These are phyloP conservation scores for Eupeodes luniger DNA, from an alignment of 2,888 invertebrate species.

Conservation along the genomic window DNA sequence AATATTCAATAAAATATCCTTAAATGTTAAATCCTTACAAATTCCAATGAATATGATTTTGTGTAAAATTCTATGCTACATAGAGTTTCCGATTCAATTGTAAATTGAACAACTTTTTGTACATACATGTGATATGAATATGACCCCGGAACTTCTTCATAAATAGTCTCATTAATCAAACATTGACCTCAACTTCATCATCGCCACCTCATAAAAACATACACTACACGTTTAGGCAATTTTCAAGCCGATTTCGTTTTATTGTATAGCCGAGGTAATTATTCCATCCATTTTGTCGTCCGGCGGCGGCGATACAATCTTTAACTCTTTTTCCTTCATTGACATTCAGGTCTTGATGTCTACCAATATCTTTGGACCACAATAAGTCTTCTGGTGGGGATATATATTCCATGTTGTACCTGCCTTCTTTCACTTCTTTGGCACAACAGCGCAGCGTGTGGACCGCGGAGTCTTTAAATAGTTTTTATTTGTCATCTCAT, in stretches of 20 bases:
- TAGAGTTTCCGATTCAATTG: too few relatives aligned
- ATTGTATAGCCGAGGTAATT: conserved; percentile 3
- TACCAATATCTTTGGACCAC: background rate
- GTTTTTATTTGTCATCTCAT: conserved; percentile 35
- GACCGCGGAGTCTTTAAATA: conserved; percentile 6
- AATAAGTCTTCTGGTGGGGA: background rate
- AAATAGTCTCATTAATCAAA: conserved; percentile 33
- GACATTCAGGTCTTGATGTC: conserved; percentile 38
- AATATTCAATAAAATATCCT: background rate
- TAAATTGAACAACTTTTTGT: background rate
- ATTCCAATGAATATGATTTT: too few relatives aligned
- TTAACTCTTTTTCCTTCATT: background rate
- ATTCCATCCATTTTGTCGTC: conserved; percentile 5
- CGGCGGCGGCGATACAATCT: conserved; percentile 15
- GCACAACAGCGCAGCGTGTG: background rate
- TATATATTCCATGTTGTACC: background rate
- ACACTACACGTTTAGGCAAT: background rate
- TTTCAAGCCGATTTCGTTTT: conserved; percentile 25
- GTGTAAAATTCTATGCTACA: background rate
- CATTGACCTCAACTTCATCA: conserved; percentile 11
- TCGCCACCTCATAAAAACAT: background rate
- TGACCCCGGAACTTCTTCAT: conserved; percentile 31
- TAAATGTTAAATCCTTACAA: too few relatives aligned
- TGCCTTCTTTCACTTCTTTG: too few relatives aligned
- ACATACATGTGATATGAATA: background rate